phyloP scores from a whole-genome alignment of 2,888 invertebrate genomes.

The Panzeria rudis region DNA sequence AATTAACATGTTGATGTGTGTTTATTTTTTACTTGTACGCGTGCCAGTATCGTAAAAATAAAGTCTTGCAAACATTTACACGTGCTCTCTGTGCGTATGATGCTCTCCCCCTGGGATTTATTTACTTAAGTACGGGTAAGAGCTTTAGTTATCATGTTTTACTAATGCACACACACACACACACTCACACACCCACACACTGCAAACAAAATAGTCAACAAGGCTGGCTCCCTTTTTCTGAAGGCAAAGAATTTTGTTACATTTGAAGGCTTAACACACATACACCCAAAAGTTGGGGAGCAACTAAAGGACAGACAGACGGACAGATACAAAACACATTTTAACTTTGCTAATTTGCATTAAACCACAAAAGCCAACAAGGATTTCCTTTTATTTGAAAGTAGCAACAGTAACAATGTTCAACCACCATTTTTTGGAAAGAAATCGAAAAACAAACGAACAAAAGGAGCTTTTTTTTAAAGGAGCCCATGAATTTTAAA shows the following conservation, averaged over 20 bases:
- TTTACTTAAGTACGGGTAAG: slow-evolving; percentile 23
- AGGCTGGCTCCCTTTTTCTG: slow-evolving; percentile 7
- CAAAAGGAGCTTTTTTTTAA: background rate
- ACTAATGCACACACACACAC: slow-evolving; percentile 50
- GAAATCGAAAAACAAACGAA: slow-evolving; percentile 6
- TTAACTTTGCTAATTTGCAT: slow-evolving; percentile 72
- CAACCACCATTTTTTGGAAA: slow-evolving; percentile 46
- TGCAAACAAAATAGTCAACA: slow-evolving; percentile 7
- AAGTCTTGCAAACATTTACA: slow-evolving; percentile 42
- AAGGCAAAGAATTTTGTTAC: slow-evolving; percentile 11
- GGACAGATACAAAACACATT: slow-evolving; percentile 47
- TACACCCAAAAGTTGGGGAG: background rate
- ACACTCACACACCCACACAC: slow-evolving; percentile 22
- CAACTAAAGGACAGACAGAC: background rate
- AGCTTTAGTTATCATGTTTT: slow-evolving; percentile 67
- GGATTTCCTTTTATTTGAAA: slow-evolving; percentile 65
- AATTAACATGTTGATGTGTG: slow-evolving; percentile 35
- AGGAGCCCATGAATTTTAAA: background rate
- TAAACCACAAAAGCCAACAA: slow-evolving; percentile 69
- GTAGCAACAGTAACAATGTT: slow-evolving; percentile 26
- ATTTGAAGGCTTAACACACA: background rate
- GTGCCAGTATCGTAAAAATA: slow-evolving; percentile 14
- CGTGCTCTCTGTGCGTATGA: slow-evolving; percentile 48
- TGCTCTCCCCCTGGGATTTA: slow-evolving; percentile 41
- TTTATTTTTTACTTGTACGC: slow-evolving; percentile 13